Base-by-base conservation (phyloP, 2,888 invertebrate species). In the Scrobipalpa costella region DNA sequence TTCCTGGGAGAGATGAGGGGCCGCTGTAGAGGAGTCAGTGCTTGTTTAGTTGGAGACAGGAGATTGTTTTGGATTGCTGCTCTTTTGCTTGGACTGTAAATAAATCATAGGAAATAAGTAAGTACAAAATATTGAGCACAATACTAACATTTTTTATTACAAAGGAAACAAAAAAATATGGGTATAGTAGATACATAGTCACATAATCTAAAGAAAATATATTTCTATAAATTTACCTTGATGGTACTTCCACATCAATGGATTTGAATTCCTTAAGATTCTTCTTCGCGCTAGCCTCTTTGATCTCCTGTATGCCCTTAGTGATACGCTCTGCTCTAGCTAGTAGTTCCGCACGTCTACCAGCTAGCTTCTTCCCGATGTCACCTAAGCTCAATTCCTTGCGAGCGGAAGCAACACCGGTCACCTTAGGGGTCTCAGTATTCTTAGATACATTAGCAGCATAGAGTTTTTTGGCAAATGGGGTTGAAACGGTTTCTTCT, bases 171-270 rank as follows among this genome's bases (percentile, higher is more conserved):
- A 11, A 52, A 5, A 52, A 7, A 19, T 52, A 19, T 21, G 8
- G n/a, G n/a, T n/a, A n/a, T n/a, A n/a, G n/a, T n/a, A n/a, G n/a
- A n/a, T n/a, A n/a, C n/a, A n/a, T n/a, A n/a, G n/a, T n/a, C n/a
- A n/a, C n/a, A n/a, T 27, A 52, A 21, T 8, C 52, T n/a, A n/a
- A 19, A 52, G 2, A 19, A 52, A 57, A 7, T 58, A 40, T 33
- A 36, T 13, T 19, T 11, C 21, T 50, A 60, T 61, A 47, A 69
- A 70, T 66, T 27, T 72, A 96, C 95, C 96, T 96, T 68, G 93
- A 87, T 65, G 94, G 93, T 77, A 96, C 93, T 90, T 96, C 95
- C 80, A 97, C 86, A 85, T 96, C 94, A 78, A 97, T 94, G 49
- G 94, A 93, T 72, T 94, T 94, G 74, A 96, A 96, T 76, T 94